A percentile compares a stretch with the other conserved stretches of the same genome.
Conservation (phyloP, 2,113 vertebrate species). For the Ibidorhyncha struthersii region DNA sequence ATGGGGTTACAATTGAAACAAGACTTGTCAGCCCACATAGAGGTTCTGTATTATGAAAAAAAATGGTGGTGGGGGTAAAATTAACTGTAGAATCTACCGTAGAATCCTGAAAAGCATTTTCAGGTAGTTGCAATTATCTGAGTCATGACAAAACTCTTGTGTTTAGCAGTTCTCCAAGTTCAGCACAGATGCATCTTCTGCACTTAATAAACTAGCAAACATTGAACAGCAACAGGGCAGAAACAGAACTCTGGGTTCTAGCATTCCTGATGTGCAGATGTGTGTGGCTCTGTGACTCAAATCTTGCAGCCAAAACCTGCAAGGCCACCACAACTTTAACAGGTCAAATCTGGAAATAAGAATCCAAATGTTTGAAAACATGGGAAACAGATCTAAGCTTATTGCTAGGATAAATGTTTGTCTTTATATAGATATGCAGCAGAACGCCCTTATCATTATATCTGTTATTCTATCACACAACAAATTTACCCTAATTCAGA, state of each 20-base stretch:
- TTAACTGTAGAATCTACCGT: not conserved
- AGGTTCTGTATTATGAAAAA: not conserved
- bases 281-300: not conserved
- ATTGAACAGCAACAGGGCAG: not conserved
- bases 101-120: not conserved
- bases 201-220: not conserved
- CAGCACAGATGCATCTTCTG: not conserved
- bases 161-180: not conserved
- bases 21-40: not conserved
- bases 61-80: rapidly evolving
- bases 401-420: constrained; percentile 23
- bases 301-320: not conserved
- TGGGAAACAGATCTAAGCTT: not conserved
- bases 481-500: constrained; percentile 16
- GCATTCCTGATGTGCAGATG: not conserved
- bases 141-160: not conserved
- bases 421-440: not conserved
- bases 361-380: not conserved
- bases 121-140: not conserved
- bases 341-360: not conserved
- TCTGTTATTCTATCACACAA: constrained; percentile 21
- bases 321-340: not conserved
- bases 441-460: constrained; percentile 40
- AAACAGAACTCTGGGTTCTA: not conserved
- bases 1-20: not conserved